A percentile compares a stretch with the other conserved stretches of the same genome.
Evolutionary conservation across 2,113 vertebrate genomes (phyloP).

Genomic region (Gracilinanus agilis): DNA sequence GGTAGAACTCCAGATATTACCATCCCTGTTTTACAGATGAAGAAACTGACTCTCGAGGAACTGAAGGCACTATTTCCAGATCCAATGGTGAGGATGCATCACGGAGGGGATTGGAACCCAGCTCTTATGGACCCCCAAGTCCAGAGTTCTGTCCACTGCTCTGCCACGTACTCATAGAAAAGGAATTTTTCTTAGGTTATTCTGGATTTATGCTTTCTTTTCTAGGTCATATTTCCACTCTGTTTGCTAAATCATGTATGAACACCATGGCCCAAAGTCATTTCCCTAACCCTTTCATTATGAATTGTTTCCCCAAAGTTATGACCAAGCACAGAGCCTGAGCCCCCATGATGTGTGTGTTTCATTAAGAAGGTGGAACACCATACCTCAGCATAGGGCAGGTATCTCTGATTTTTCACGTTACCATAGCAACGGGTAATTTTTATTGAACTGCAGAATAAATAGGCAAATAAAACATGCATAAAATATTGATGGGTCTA

Average conservation of each 20-base stretch:
- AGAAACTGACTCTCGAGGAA: neutral
- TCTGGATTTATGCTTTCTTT: slow-evolving; percentile 35
- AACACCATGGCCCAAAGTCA: slow-evolving; percentile 44
- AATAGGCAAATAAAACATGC: slow-evolving; percentile 81
- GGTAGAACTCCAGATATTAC: neutral
- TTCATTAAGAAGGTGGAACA: slow-evolving; percentile 76
- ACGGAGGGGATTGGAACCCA: neutral
- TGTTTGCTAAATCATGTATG: slow-evolving; percentile 36
- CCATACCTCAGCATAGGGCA: slow-evolving; percentile 61
- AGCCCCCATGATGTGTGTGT: slow-evolving; percentile 75
- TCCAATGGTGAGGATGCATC: neutral
- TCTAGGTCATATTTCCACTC: neutral
- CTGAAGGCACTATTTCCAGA: too few species aligned
- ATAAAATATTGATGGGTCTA: slow-evolving; percentile 77
- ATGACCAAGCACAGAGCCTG: slow-evolving; percentile 58
- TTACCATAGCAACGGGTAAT: slow-evolving; percentile 79
- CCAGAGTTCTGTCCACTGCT: neutral
- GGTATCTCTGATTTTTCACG: slow-evolving; percentile 74
- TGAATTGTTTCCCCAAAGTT: slow-evolving; percentile 72
- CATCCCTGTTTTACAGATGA: neutral
- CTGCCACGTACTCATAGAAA: neutral
- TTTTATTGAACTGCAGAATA: slow-evolving; percentile 79
- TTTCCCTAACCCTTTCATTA: slow-evolving; percentile 31
- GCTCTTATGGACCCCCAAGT: neutral
- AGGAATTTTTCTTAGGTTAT: slow-evolving; percentile 21